Base-by-base conservation (phyloP, 2,797 vertebrate genomes). In the Channallabes apus region DNA sequence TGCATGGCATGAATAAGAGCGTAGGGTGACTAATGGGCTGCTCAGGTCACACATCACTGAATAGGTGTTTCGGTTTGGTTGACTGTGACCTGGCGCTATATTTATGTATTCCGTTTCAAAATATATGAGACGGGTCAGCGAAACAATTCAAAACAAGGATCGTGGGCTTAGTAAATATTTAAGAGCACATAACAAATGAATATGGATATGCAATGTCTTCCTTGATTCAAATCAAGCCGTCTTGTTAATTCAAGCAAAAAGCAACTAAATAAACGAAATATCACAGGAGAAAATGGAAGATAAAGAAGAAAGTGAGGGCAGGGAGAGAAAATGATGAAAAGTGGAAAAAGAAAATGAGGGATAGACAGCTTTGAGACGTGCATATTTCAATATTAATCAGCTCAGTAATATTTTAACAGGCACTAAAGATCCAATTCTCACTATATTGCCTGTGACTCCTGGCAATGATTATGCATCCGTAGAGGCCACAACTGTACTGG, bases 331-430 rank as follows among this genome's bases (percentile, higher is more conserved):
- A 17, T 32, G 82, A 82, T 80, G 29, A 79, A 79, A 76, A 79
- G 75, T 77, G 61, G 65, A 65, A 80, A 80, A 86, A 89, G 81
- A 24, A 67, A 85, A 85, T 87, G 81, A 89, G 86, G 92, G 91
- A 93, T 88, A 91, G 94, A 93, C 91, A 90, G 94, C 90, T 93
- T 90, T 91, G 91, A 92, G 93, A 94, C 92, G 90, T 86, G 86
- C 92, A 93, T 93, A 94, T 94, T 95, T 95, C 92, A 96, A 95
- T 95, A 94, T 95, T 96, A 94, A 96, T 95, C 93, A 95, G 90
- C 94, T 96, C 94, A 95, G 94, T 96, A 96, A 96, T 96, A 96
- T 96, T 96, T 96, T 93, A 95, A 94, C 92, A 96, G 94, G 90
- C 94, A 94, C 93, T 95, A 95, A 94, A 95, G 95, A 95, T 95